Evolutionary conservation across 2,888 invertebrate genomes (phyloP), one percentile per base, ranked within the genome.

Genomic region (Scaptodrosophila latifasciaeformis): DNA sequence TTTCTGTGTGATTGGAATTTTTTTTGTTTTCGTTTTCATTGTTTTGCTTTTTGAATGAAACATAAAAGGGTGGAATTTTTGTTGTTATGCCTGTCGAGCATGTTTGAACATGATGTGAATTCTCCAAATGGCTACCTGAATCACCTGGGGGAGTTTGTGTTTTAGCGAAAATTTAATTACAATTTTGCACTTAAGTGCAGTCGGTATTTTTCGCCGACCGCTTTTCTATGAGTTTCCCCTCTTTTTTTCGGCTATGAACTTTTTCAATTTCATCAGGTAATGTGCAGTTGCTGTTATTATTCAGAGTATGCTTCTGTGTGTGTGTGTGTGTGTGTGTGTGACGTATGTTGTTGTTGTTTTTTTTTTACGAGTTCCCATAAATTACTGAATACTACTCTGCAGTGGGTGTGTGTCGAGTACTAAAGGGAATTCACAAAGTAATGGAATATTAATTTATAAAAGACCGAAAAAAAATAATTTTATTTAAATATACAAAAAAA

Each of bases 191-290:
- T 31, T 31, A 31, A 12, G 31, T 31, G 31, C 24, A 24, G 24
- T 3, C 24, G 37, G 37, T 17, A 34, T 37, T 17, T 18, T 5
- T 24, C 24, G 24, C n/a, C n/a, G 24, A 5, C 24, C 24, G 24
- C 4, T 24, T 24, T 3, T 3, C 24, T 24, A 7, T 24, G 24
- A 24, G 24, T 24, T 24, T n/a, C n/a, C n/a, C n/a, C n/a, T n/a
- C n/a, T n/a, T n/a, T n/a, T n/a, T n/a, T 24, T 24, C 24, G 24
- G 24, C 24, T 5, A 19, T 24, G 3, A 68, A 62, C 42, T 58
- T 65, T 72, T 58, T 56, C 45, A 43, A 49, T 68, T 57, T 49
- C 49, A 52, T 65, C 19, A 31, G 5, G 27, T 15, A 37, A 37
- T 35, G 35, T 35, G 24, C 24, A 24, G 24, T 5, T 3, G 7